These are phyloP conservation scores for Azorinus chamasolen DNA, from an alignment of 2,888 invertebrate genomes.

Conservation along the genomic window DNA sequence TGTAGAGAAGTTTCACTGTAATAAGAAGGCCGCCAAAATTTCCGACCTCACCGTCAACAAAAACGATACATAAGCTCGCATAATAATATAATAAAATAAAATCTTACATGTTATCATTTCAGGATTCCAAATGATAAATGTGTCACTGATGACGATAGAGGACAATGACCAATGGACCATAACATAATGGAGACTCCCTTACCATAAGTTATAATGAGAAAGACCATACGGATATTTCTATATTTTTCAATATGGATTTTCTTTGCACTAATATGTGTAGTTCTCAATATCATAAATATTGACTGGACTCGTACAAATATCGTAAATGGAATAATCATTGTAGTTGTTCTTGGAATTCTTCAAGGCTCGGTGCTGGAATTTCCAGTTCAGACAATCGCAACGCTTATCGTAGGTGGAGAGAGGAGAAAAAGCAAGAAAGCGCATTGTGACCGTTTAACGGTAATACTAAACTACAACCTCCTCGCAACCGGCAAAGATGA, in stretches of 20 bases:
- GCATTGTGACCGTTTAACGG: slow-evolving; percentile 68
- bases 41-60: too few relatives aligned
- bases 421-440: slow-evolving; percentile 61
- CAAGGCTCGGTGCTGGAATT: slow-evolving; percentile 80
- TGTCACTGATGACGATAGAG: too few relatives aligned
- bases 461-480: slow-evolving; percentile 77
- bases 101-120: too few relatives aligned
- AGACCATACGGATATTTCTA: slow-evolving; percentile 67
- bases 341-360: slow-evolving; percentile 74
- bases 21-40: too few relatives aligned
- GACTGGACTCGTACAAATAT: slow-evolving; percentile 76
- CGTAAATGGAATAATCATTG: slow-evolving; percentile 74
- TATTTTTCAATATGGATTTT: slow-evolving; percentile 78
- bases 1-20: too few relatives aligned
- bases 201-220: slow-evolving; percentile 63
- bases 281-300: slow-evolving; percentile 77
- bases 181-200: too few relatives aligned
- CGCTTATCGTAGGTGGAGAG: slow-evolving; percentile 74
- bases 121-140: too few relatives aligned
- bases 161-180: too few relatives aligned
- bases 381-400: slow-evolving; percentile 77
- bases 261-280: slow-evolving; percentile 67
- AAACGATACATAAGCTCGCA: too few relatives aligned
- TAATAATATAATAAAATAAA: too few relatives aligned
- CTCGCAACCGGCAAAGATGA: slow-evolving; percentile 77